Base-by-base conservation (phyloP, 2,888 invertebrate species). In the Drosophila nr. perissopoda region DNA sequence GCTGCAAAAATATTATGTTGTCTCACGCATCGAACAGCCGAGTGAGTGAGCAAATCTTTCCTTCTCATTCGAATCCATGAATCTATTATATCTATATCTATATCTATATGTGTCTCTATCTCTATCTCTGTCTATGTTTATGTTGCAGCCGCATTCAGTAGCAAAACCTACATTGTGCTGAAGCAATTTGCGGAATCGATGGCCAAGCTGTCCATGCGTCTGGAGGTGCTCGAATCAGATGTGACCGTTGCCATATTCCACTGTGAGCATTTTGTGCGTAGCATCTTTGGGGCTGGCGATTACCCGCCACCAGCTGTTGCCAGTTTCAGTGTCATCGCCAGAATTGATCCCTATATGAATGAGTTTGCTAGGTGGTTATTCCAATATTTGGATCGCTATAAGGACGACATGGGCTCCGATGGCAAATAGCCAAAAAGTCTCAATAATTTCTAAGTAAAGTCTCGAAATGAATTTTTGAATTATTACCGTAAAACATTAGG, bases 1-100 rank as follows among this genome's bases (percentile, higher is more conserved):
- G 64, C 87, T 94, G 18, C 92, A 92, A 68, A 92, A 93, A 61
- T 94, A 94, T 80, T 94, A 93, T 83, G 92, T 94, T 0, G 92
- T 93, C 13, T 92, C 93, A 13, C 91, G 94, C 57, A 84, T 89
- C 36, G 86, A 91, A 27, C 90, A 93, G 49, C 92, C 93, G 27
- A 92, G 94, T 92, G 27, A 92, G 94, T 92, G 70, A 70, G 70
- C 52, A 31, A 4, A 58, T 46, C 34, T 48, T 49, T 3, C 42
- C 27, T n/a, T 66, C 27, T 76, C 68, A 57, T 34, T 67, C 58
- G 3, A 4, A 61, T 61, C 27, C 63, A 58, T 66, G 53, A 29
- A 13, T 40, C 0, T 36, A 46, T 10, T 11, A 34, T 34, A 16
- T 8, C 31, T 10, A 1, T 31, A 29, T 29, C 29, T 29, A 29